Evolutionary conservation across 2,888 invertebrate species (phyloP).

Genomic region (Drosophila kanekoi): DNA sequence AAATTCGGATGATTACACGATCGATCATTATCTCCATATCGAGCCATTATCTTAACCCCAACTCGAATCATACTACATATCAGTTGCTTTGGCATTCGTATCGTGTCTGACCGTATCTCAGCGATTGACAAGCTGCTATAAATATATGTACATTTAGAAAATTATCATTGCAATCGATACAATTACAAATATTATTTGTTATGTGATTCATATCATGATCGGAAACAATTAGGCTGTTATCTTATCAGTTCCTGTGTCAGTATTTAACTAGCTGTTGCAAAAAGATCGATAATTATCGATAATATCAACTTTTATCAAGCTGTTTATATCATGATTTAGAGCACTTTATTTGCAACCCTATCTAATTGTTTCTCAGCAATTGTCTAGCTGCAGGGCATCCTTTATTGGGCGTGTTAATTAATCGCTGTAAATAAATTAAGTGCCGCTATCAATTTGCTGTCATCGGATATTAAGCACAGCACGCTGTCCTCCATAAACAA

Average conservation of each 20-base stretch:
- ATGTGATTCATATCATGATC: too few species aligned
- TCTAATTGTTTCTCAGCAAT: constrained; percentile 29
- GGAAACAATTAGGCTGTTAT: not conserved
- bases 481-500: constrained; percentile 27
- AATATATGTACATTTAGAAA: too few species aligned
- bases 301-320: not conserved
- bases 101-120: too few species aligned
- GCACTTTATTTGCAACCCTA: constrained; percentile 35
- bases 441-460: constrained; percentile 61
- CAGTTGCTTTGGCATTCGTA: too few species aligned
- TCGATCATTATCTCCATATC: not conserved
- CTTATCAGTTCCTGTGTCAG: not conserved
- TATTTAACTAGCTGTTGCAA: not conserved
- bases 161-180: too few species aligned
- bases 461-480: constrained; percentile 57
- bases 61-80: too few species aligned
- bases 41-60: too few species aligned
- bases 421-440: constrained; percentile 63
- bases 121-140: too few species aligned
- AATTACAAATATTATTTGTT: too few species aligned
- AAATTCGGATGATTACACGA: not conserved
- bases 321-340: constrained; percentile 4
- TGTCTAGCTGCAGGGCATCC: constrained; percentile 32
- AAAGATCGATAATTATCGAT: constrained; percentile 1
- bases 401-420: constrained; percentile 28